Conservation (phyloP, 2,113 vertebrate species). For the Picathartes gymnocephalus region DNA sequence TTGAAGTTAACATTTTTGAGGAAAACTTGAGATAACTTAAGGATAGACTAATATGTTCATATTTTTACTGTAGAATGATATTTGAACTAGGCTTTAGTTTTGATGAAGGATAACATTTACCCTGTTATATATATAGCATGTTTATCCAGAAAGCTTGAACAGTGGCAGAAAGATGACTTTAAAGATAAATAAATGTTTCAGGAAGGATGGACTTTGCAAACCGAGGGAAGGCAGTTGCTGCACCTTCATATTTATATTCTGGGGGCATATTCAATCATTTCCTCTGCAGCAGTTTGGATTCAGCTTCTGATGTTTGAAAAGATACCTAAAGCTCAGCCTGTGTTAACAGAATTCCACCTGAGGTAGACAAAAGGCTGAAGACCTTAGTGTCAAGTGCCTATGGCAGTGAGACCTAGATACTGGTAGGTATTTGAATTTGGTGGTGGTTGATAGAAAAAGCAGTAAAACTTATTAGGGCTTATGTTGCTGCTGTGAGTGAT, state of each 20-base stretch:
- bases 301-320: neutral
- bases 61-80: neutral
- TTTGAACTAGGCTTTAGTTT: neutral
- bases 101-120: neutral
- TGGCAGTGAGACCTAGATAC: neutral
- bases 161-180: neutral
- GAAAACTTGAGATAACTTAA: neutral
- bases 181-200: neutral
- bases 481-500: neutral
- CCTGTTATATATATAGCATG: neutral
- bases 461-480: neutral
- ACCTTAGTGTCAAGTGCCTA: neutral
- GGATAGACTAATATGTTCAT: neutral
- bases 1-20: neutral
- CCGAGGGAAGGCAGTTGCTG: neutral
- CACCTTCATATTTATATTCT: conserved; percentile 3
- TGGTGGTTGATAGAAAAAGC: neutral
- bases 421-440: neutral
- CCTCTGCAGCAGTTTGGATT: neutral
- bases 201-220: neutral
- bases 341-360: neutral
- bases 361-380: neutral
- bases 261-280: neutral
- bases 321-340: neutral
- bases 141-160: neutral